Percentiles rank a stretch among this genome's conserved stretches.
These are phyloP conservation scores for Channa maculata DNA, from an alignment of 2,113 vertebrate species.

Conservation along the genomic window DNA sequence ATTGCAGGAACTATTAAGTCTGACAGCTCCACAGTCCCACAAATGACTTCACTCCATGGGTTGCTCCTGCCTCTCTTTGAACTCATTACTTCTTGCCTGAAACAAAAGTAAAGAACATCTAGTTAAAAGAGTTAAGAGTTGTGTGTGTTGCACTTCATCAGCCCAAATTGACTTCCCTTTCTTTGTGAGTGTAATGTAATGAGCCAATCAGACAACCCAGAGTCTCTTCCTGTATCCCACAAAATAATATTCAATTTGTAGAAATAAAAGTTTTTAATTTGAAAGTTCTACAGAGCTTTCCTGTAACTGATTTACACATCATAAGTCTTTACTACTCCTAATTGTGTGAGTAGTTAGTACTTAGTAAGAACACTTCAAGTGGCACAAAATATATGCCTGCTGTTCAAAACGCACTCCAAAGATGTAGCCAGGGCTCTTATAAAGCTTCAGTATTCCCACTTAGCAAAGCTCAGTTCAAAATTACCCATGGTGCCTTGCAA, in stretches of 20 bases:
- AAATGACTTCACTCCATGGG: constrained; percentile 82
- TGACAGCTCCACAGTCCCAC: neutral
- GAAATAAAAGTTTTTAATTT: neutral
- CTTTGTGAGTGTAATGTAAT: neutral
- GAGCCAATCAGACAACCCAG: neutral
- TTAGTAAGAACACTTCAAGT: no score
- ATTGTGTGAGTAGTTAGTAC: no score
- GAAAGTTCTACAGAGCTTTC: no score
- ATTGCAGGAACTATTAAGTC: neutral
- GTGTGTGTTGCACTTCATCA: neutral
- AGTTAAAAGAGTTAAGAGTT: neutral
- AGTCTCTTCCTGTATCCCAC: neutral
- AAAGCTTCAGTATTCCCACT: no score
- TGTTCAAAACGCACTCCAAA: no score
- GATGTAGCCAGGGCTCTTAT: no score
- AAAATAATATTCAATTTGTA: neutral
- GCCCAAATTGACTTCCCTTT: constrained; percentile 1
- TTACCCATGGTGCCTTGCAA: no score
- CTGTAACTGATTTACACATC: no score
- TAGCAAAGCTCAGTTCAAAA: no score
- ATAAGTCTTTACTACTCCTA: no score
- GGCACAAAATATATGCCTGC: no score
- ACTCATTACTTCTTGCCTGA: constrained; percentile 85
- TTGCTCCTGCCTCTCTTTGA: constrained; percentile 81
- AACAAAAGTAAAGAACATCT: constrained; percentile 36